Evolutionary conservation across 2,113 vertebrate species (phyloP), one percentile per base, ranked within the genome.

Genomic region (Pelecanoides urinatrix): DNA sequence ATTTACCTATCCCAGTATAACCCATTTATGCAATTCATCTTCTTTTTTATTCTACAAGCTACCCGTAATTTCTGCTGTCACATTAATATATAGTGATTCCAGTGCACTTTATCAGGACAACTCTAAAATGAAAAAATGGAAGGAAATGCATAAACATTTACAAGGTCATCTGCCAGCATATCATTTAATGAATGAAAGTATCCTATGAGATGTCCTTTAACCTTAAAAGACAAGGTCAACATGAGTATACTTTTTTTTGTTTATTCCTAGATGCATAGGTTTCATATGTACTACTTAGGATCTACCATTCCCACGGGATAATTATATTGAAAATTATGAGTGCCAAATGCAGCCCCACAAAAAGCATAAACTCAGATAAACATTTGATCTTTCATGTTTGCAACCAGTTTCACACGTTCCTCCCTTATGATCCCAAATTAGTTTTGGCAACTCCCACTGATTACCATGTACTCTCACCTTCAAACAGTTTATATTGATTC

Each of bases 81-180:
- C 91, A 95, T 95, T 91, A 97, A 94, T 93, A 90, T 88, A 94
- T 80, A 81, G 70, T 94, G 94, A 95, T 63, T 86, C 89, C 36
- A 96, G 88, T 94, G 95, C 83, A 97, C 58, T 94, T 88, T 96
- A 97, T 98, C 92, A 96, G 96, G 95, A 94, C 66, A 83, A 95
- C 49, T 92, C 85, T 86, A 88, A 96, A 97, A 96, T 56, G 71
- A 86, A 95, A 93, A 85, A 96, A 79, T 72, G 38, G 73, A 96
- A 58, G 62, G 83, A 95, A 83, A 86, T 53, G 27, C 29, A 90
- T 86, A 95, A 97, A 96, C 97, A 96, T 90, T 94, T 79, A 88
- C 90, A 96, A 93, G 93, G 92, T 95, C 88, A 88, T 83, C 81
- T 83, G 25, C 50, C 50, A 86, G 42, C 38, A 53, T n/a, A 85